A percentile compares a stretch with the other conserved stretches of the same genome.
phyloP scores from a whole-genome alignment of 1,140 invertebrate genomes.

The Heliothis virescens region DNA sequence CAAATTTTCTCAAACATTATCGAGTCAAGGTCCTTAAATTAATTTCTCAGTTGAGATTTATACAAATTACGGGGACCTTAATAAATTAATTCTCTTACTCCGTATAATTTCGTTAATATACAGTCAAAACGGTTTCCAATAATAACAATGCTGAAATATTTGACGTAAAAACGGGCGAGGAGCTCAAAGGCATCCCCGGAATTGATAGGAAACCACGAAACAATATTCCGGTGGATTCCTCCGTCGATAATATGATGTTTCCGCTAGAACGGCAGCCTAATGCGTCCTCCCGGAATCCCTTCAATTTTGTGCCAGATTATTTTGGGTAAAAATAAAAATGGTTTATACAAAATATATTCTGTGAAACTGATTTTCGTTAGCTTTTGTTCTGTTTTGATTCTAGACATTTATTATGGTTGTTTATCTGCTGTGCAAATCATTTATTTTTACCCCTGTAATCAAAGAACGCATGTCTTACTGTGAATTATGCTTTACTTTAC shows the following conservation, averaged over 20 bases:
- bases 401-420: background rate
- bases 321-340: conserved; percentile 59
- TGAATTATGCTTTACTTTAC: background rate
- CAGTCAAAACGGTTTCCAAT: conserved; percentile 37
- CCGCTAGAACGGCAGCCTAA: conserved; percentile 63
- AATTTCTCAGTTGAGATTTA: conserved; percentile 37
- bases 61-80: conserved; percentile 40
- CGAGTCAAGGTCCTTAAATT: conserved; percentile 38
- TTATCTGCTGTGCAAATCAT: background rate
- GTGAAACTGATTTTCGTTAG: conserved; percentile 38
- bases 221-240: conserved; percentile 66
- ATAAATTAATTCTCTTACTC: conserved; percentile 43
- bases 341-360: conserved; percentile 46
- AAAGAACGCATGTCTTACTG: background rate
- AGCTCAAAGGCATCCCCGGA: conserved; percentile 56
- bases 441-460: background rate
- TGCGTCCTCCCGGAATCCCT: conserved; percentile 61
- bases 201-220: conserved; percentile 68
- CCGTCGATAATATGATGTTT: conserved; percentile 70
- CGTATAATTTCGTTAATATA: conserved; percentile 46
- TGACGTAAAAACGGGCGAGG: conserved; percentile 49
- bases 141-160: conserved; percentile 53
- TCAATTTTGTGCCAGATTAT: conserved; percentile 66
- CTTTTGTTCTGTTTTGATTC: conserved; percentile 26
- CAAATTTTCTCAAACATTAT: conserved; percentile 35